phyloP scores from a whole-genome alignment of 2,113 vertebrate genomes.

The Myiozetetes cayanensis region DNA sequence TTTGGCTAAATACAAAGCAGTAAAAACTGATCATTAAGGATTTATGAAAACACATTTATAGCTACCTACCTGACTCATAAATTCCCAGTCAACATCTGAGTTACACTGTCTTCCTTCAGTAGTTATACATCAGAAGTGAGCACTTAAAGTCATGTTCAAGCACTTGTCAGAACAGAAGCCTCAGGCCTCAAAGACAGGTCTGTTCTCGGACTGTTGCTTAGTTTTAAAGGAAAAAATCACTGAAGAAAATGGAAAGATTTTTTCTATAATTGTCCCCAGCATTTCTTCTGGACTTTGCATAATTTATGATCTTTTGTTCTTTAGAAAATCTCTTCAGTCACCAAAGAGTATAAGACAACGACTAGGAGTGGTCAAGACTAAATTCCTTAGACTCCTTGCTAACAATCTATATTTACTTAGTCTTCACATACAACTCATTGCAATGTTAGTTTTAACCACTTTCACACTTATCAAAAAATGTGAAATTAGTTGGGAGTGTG shows the following conservation, averaged over 20 bases:
- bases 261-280: neutral
- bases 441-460: neutral
- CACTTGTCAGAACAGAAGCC: neutral
- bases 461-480: neutral
- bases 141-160: neutral
- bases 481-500: neutral
- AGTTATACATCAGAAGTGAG: neutral
- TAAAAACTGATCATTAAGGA: neutral
- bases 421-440: neutral
- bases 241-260: neutral
- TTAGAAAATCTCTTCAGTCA: neutral
- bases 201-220: neutral
- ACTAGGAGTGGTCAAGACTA: neutral
- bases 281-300: neutral
- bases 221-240: neutral
- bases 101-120: neutral
- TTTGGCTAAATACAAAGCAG: neutral
- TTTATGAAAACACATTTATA: neutral
- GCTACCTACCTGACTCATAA: neutral
- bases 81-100: neutral
- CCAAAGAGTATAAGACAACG: neutral
- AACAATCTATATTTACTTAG: neutral
- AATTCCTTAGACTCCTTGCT: neutral
- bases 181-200: neutral
- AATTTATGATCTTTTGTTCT: neutral